A percentile compares a stretch with the other conserved stretches of the same genome.
Evolutionary conservation across 1,140 invertebrate genomes (phyloP).

Genomic region (Neodiprion fabricii): DNA sequence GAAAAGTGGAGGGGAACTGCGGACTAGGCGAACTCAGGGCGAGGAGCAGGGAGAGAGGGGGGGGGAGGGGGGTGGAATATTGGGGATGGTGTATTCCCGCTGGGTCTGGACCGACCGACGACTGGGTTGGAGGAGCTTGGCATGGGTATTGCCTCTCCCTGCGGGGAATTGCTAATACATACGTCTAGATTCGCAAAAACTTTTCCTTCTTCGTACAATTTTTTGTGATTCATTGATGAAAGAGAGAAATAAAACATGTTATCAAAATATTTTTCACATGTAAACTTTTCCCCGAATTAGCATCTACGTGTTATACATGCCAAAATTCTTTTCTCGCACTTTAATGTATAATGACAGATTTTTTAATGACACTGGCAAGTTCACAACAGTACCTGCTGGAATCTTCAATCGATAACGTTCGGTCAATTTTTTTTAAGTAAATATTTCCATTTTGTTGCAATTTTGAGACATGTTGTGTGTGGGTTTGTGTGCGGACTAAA

Average conservation of each 20-base stretch:
- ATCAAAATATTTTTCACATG: constrained; percentile 3
- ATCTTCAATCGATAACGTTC: too few species aligned
- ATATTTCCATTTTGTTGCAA: too few species aligned
- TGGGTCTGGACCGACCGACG: neutral
- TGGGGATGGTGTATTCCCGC: neutral
- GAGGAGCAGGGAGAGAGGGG: neutral
- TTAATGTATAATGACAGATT: too few species aligned
- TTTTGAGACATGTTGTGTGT: too few species aligned
- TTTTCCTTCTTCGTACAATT: neutral
- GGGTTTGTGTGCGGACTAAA: too few species aligned
- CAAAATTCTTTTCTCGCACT: too few species aligned
- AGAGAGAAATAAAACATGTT: neutral
- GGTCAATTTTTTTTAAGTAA: too few species aligned
- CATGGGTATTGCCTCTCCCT: neutral
- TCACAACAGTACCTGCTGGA: too few species aligned
- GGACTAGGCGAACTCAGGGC: neutral
- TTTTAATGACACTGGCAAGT: too few species aligned
- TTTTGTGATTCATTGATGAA: neutral
- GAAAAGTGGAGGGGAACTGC: neutral
- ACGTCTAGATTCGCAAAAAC: neutral
- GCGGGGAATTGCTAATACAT: neutral
- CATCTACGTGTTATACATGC: too few species aligned
- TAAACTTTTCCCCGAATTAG: too few species aligned
- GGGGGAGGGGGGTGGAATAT: neutral
- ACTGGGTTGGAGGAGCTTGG: neutral